These are phyloP conservation scores for Marisa cornuarietis DNA, from an alignment of 1,140 invertebrate genomes.

Conservation along the genomic window DNA sequence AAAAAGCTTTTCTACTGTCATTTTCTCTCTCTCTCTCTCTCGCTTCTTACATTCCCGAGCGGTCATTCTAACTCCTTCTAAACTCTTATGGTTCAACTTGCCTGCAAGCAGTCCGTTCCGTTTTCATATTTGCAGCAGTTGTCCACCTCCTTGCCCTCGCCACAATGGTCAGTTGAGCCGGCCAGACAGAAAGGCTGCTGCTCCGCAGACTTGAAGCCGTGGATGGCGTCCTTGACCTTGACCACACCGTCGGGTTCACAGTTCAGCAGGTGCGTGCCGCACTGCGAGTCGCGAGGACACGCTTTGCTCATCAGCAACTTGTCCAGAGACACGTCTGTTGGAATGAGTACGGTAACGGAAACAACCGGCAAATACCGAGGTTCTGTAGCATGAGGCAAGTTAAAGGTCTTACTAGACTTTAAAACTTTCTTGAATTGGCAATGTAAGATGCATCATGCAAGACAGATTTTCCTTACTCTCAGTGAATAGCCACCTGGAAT, in stretches of 20 bases:
- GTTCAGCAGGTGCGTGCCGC: slow-evolving; percentile 8
- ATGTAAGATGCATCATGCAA: neutral
- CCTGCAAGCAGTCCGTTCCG: neutral
- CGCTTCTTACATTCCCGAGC: too few relatives aligned
- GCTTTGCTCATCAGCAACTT: neutral
- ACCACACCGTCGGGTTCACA: neutral
- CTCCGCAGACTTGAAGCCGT: neutral
- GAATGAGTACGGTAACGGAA: too few relatives aligned
- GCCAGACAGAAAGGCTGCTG: neutral
- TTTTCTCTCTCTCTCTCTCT: too few relatives aligned
- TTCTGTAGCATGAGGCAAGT: neutral
- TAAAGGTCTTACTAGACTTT: neutral
- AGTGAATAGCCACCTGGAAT: too few relatives aligned
- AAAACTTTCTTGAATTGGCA: neutral
- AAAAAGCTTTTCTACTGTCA: too few relatives aligned
- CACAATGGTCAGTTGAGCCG: neutral
- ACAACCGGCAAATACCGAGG: neutral
- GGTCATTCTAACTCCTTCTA: too few relatives aligned
- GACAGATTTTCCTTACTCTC: neutral
- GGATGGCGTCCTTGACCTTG: slow-evolving; percentile 1
- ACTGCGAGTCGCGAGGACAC: neutral
- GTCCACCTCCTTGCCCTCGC: neutral
- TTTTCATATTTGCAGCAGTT: neutral
- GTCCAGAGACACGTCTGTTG: neutral
- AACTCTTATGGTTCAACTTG: neutral